These are phyloP conservation scores for Hesperia comma DNA, from an alignment of 2,888 invertebrate genomes.

Conservation along the genomic window DNA sequence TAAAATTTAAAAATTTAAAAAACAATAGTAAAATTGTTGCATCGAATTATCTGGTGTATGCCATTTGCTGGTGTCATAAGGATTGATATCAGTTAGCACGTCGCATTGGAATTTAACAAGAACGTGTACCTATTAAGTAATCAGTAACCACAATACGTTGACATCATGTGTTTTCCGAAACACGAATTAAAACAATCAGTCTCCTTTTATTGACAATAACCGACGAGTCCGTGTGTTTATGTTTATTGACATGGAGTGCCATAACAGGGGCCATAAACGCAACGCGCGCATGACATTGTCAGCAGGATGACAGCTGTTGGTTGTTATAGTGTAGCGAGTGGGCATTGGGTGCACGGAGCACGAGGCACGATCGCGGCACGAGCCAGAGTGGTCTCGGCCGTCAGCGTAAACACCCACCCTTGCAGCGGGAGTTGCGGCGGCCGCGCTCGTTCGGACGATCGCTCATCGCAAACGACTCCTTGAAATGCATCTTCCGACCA, in stretches of 20 bases:
- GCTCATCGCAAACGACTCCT: constrained; percentile 83
- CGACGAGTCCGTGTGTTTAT: constrained; percentile 7
- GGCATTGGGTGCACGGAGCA: constrained; percentile 11
- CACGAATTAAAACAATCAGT: too few relatives aligned
- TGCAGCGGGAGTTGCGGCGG: constrained; percentile 82
- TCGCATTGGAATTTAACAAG: too few relatives aligned
- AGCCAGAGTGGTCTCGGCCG: constrained; percentile 58
- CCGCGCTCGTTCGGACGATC: constrained; percentile 82
- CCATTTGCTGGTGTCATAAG: too few relatives aligned
- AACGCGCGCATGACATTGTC: constrained; percentile 46
- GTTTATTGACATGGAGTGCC: constrained; percentile 33
- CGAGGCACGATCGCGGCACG: constrained; percentile 38
- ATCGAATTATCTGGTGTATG: too few relatives aligned
- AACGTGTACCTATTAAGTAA: too few relatives aligned
- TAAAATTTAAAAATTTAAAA: too few relatives aligned
- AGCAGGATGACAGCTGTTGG: constrained; percentile 47
- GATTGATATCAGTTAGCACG: too few relatives aligned
- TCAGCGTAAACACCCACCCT: constrained; percentile 70
- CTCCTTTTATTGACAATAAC: too few relatives aligned
- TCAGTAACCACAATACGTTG: too few relatives aligned
- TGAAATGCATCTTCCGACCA: constrained; percentile 83
- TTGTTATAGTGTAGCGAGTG: constrained; percentile 35
- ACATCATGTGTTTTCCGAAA: too few relatives aligned
- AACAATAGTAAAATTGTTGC: too few relatives aligned
- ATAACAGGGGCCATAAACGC: constrained; percentile 41